Evolutionary conservation across 2,113 vertebrate species (phyloP), one percentile per base, ranked within the genome.

Genomic region (Zosterops borbonicus): DNA sequence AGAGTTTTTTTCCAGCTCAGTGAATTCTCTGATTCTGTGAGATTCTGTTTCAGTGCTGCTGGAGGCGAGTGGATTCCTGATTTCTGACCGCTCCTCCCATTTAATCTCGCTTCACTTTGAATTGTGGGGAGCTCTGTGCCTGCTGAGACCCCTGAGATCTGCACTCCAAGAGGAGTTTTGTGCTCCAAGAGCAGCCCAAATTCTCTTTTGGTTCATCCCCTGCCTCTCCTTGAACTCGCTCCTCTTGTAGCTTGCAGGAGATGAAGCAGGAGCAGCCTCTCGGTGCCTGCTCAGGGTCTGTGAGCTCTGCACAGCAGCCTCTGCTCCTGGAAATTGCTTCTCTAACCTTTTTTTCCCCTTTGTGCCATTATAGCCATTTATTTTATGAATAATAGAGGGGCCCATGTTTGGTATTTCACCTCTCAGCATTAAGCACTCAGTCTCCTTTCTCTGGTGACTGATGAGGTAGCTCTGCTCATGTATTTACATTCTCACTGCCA

Each of bases 361-460:
- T 77, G 67, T 93, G 75, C 85, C 68, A n/a, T 95, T 87, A 59
- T 46, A 83, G 81, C 5, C 14, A 89, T 96, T 95, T 89, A 87
- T 96, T 96, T 90, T 89, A 78, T 92, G 92, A 86, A 68, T 91
- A 94, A 89, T 93, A 78, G 92, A 63, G 80, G 89, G 91, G 59
- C 64, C 80, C 20, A 0, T 55, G 60, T 90, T 96, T 93, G 80
- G 91, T 81, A 68, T 92, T 95, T 95, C 91, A 84, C 94, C 86
- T 94, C 76, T 92, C 71, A 92, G 73, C 83, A 6, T 80, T 86
- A 63, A 92, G 60, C 83, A 55, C 91, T 96, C 80, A 3, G 76
- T 83, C 91, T 80, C 78, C 83, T 92, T 89, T 85, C 63, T 70
- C 76, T 87, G 76, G 16, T 95, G 95, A 96, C 77, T 74, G 90